Percentiles rank a stretch among this genome's conserved stretches.
Conservation (phyloP, 1,140 invertebrate genomes). For the Chlorops oryzae region DNA sequence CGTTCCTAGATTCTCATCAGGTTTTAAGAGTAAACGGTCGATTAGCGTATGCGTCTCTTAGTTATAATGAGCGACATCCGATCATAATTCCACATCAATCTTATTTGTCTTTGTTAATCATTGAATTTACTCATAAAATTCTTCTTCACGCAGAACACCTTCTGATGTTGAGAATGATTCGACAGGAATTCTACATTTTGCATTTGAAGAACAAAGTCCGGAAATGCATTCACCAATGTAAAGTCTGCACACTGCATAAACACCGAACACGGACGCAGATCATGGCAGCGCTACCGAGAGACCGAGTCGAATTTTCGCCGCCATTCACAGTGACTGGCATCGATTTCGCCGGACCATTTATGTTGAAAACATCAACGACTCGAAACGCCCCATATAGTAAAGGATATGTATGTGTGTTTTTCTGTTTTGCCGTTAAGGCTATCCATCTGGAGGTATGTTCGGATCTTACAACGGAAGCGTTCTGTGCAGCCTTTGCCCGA, state of each 20-base stretch:
- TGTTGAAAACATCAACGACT: background rate
- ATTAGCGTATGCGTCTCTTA: background rate
- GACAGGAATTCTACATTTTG: slow-evolving; percentile 3
- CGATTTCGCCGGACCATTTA: slow-evolving; percentile 7
- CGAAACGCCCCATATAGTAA: background rate
- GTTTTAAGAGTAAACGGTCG: background rate
- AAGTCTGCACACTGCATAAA: slow-evolving; percentile 1
- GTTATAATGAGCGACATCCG: slow-evolving; percentile 4
- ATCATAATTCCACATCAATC: slow-evolving; percentile 4
- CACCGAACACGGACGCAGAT: background rate
- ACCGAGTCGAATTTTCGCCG: background rate
- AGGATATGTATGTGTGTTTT: background rate
- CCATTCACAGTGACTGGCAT: background rate
- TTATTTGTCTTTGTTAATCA: background rate
- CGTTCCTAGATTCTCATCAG: background rate
- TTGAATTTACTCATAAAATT: background rate
- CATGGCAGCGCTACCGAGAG: background rate
- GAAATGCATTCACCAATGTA: background rate
- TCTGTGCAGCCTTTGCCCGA: too few relatives aligned
- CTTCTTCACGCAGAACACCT: slow-evolving; percentile 4
- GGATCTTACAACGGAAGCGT: too few relatives aligned
- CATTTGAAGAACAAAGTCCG: background rate
- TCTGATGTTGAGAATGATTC: slow-evolving; percentile 2
- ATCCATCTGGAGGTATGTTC: too few relatives aligned
- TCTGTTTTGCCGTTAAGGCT: slow-evolving; percentile 2